Conservation (phyloP, 2,113 vertebrate species). For the Nycticryphes semicollaris region DNA sequence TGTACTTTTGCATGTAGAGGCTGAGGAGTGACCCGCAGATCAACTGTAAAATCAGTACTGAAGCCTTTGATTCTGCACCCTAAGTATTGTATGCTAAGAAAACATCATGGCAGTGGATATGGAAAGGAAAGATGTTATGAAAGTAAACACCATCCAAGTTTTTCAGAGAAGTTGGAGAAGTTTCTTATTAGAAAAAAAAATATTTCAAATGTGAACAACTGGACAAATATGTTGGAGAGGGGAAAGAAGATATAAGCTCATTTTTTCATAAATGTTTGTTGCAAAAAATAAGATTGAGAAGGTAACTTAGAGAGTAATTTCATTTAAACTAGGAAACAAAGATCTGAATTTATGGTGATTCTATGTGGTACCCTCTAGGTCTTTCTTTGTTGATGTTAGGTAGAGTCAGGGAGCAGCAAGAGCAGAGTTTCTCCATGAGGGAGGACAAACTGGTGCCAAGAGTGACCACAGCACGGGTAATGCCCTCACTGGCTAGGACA, state of each 20-base stretch:
- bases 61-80: neutral
- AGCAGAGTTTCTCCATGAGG: neutral
- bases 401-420: neutral
- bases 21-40: accelerated
- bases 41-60: neutral
- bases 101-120: neutral
- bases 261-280: neutral
- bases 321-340: neutral
- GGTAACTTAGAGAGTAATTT: neutral
- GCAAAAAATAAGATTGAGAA: neutral
- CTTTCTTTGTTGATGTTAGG: neutral
- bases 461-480: neutral
- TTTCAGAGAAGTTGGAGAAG: neutral
- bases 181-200: neutral
- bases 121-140: neutral
- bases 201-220: neutral
- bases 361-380: neutral
- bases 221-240: neutral
- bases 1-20: neutral
- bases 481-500: neutral
- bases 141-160: neutral
- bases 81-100: neutral
- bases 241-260: neutral
- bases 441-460: neutral
- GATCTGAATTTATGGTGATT: neutral